Base-by-base conservation (phyloP, 2,888 invertebrate genomes). In the Lordiphosa fenestrarum region DNA sequence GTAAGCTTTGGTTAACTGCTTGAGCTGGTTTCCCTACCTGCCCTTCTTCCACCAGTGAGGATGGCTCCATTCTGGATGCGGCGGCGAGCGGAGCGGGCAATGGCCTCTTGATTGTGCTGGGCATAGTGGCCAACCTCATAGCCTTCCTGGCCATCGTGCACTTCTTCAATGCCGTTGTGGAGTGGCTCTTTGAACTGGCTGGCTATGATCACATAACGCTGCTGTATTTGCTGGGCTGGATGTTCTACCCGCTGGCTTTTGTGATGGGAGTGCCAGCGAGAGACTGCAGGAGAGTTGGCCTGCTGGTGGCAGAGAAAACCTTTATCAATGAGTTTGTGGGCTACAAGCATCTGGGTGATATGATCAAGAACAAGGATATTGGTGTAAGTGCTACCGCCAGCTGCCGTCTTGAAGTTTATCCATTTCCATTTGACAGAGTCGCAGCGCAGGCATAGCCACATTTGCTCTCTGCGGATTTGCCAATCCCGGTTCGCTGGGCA, bases 291-390 rank as follows among this genome's bases (percentile, higher is more conserved):
- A 86, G 90, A 2, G 95, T 98, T 0, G 97, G 94, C 0, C 91
- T 92, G 9, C 90, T 98, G 5, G 94, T 98, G 41, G 98, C 97
- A 0, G 88, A 96, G 12, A 98, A 98, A 90, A 95, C 95, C 0
- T 92, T 96, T n/a, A 92, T 96, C 6, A 98, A 98, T 84, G 97
- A 98, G 88, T 97, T 98, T 86, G 93, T 96, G 0, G 97, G 96
- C 0, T 98, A 96, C 87, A 91, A 93, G 84, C 90, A 92, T 47
- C 91, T 97, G 87, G 93, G 93, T 0, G 89, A 91, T 54, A 92
- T 93, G 89, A 92, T 92, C 53, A 73, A 75, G 0, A 13, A 21
- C 0, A 4, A 58, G 0, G 6, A 13, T n/a, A 4, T 77, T 3
- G 37, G 50, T 4, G 78, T 77, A 39, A 48, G 42, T 48, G 13